phyloP scores from a whole-genome alignment of 2,113 vertebrate species.

The Crotalus tigris region DNA sequence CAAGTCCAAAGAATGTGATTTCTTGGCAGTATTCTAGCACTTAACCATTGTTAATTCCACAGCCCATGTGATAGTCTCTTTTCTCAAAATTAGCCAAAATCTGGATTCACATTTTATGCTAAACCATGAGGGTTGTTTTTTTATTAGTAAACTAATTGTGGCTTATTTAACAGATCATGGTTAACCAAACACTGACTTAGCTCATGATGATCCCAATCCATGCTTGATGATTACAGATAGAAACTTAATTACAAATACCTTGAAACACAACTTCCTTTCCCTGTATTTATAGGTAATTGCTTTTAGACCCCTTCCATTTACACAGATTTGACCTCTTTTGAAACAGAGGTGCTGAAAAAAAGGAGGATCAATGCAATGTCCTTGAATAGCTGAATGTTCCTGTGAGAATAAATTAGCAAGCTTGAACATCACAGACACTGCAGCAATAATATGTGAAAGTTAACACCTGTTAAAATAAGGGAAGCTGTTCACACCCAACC shows the following conservation, averaged over 20 bases:
- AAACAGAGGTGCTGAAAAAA: background rate
- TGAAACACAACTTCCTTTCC: background rate
- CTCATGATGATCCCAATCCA: background rate
- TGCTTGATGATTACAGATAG: background rate
- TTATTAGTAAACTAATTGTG: background rate
- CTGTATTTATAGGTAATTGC: background rate
- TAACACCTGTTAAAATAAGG: constrained; percentile 29
- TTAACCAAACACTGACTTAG: background rate
- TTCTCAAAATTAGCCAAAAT: background rate
- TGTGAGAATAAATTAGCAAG: constrained; percentile 28
- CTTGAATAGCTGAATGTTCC: constrained; percentile 27
- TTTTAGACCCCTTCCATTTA: background rate
- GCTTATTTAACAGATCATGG: background rate
- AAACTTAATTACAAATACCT: background rate
- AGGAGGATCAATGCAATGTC: background rate
- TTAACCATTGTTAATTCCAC: background rate
- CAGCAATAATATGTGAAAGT: constrained; percentile 7
- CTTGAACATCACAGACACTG: background rate
- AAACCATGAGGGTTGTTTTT: background rate
- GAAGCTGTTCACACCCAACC: constrained; percentile 13
- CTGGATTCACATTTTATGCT: background rate
- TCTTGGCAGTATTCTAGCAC: background rate
- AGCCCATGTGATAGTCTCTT: background rate
- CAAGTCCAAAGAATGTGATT: background rate
- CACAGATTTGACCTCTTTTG: background rate